phyloP scores from a whole-genome alignment of 2,797 vertebrate genomes.

The Denticeps clupeoides region DNA sequence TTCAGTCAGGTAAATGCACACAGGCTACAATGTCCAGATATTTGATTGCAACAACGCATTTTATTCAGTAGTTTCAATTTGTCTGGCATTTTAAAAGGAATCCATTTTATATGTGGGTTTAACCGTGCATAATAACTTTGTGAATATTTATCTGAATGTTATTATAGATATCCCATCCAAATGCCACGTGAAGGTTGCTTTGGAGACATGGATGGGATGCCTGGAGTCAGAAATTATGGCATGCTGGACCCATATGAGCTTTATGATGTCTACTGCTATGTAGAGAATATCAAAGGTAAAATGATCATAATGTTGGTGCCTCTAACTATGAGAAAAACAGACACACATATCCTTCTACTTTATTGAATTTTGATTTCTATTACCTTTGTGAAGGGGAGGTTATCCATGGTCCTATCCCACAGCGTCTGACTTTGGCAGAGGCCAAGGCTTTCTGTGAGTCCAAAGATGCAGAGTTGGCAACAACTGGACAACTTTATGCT shows the following conservation, averaged over 20 bases:
- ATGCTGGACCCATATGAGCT: slow-evolving; percentile 69
- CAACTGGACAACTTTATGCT: slow-evolving; percentile 76
- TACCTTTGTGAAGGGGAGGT: slow-evolving; percentile 63
- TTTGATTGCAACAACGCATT: too few species aligned
- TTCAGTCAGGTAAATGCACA: slow-evolving; percentile 72
- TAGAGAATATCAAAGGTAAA: slow-evolving; percentile 77
- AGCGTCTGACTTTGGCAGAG: slow-evolving; percentile 70
- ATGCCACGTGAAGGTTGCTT: slow-evolving; percentile 82
- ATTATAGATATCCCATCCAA: slow-evolving; percentile 80
- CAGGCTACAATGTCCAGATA: background rate
- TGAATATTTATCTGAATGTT: too few species aligned
- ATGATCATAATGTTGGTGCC: background rate
- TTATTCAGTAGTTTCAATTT: too few species aligned
- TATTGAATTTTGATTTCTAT: background rate
- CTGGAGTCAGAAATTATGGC: slow-evolving; percentile 82
- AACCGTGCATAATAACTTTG: too few species aligned
- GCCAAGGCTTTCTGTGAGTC: slow-evolving; percentile 63
- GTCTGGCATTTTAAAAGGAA: too few species aligned
- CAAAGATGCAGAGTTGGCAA: slow-evolving; percentile 64
- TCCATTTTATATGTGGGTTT: too few species aligned
- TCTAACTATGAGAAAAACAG: background rate
- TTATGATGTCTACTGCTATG: slow-evolving; percentile 89
- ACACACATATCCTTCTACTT: background rate
- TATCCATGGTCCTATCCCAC: slow-evolving; percentile 60
- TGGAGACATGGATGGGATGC: slow-evolving; percentile 83